These are phyloP conservation scores for Dasysyrphus tricinctus DNA, from an alignment of 2,888 invertebrate species.

Conservation along the genomic window DNA sequence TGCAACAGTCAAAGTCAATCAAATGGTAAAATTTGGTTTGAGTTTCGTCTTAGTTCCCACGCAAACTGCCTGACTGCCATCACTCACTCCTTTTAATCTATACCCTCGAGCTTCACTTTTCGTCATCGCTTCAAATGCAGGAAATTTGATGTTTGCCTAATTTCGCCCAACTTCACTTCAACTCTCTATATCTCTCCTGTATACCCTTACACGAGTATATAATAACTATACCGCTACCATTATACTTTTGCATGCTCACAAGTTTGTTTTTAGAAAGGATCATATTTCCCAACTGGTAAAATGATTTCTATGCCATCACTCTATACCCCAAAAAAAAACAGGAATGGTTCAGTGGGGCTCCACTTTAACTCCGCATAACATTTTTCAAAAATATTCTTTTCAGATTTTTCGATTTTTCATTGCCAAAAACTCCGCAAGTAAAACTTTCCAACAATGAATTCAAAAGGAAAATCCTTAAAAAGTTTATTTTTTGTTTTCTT, in stretches of 20 bases:
- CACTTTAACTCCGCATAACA: constrained; percentile 48
- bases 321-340: constrained; percentile 15
- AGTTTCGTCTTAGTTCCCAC: constrained; percentile 13
- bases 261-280: constrained; percentile 17
- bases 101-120: constrained; percentile 6
- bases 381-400: constrained; percentile 59
- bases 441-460: constrained; percentile 69
- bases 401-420: constrained; percentile 58
- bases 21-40: background rate
- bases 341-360: background rate
- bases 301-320: constrained; percentile 31
- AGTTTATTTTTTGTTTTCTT: constrained; percentile 17
- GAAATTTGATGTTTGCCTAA: constrained; percentile 46
- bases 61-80: background rate
- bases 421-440: constrained; percentile 55
- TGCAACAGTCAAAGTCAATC: constrained; percentile 1
- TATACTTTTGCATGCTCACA: background rate
- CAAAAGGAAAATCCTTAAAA: constrained; percentile 62
- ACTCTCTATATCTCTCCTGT: background rate
- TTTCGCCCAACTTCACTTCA: constrained; percentile 31
- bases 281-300: constrained; percentile 44
- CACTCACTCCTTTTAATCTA: constrained; percentile 25
- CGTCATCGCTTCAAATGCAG: background rate
- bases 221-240: background rate
- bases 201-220: background rate